Percentiles rank a stretch among this genome's conserved stretches.
Evolutionary conservation across 1,140 invertebrate genomes (phyloP).

Genomic region (Melitaea cinxia): DNA sequence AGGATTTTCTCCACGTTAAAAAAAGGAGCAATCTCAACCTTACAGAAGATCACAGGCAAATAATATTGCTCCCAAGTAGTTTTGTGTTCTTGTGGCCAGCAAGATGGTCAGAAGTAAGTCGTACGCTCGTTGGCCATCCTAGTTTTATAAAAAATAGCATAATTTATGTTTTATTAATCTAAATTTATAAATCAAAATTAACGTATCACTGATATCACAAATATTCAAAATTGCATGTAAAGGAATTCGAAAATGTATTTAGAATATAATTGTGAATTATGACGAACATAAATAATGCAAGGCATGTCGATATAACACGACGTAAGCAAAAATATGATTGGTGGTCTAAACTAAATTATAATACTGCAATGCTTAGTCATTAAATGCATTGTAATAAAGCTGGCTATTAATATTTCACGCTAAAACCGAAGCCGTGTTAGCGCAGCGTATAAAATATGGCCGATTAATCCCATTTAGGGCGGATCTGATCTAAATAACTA

Average conservation of each 20-base stretch:
- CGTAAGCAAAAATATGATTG: slow-evolving; percentile 12
- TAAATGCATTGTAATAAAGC: slow-evolving; percentile 33
- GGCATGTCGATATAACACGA: too few relatives aligned
- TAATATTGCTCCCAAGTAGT: too few relatives aligned
- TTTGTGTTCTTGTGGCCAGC: too few relatives aligned
- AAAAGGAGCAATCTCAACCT: too few relatives aligned
- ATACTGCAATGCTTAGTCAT: slow-evolving; percentile 27
- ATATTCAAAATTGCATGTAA: not conserved
- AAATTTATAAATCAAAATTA: not conserved
- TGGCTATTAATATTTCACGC: slow-evolving; percentile 31
- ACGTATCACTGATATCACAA: not conserved
- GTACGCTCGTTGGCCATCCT: not conserved
- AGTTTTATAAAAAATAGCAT: not conserved
- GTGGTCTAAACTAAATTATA: slow-evolving; percentile 14
- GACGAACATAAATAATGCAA: too few relatives aligned
- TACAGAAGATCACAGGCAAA: too few relatives aligned
- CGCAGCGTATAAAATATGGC: slow-evolving; percentile 34
- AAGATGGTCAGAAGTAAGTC: too few relatives aligned
- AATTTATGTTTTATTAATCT: too few relatives aligned
- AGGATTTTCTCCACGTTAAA: too few relatives aligned
- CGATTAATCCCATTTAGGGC: slow-evolving; percentile 33
- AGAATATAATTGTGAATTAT: not conserved
- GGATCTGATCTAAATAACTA: slow-evolving; percentile 46
- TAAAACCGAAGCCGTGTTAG: slow-evolving; percentile 24
- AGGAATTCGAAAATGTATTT: not conserved